Evolutionary conservation across 2,888 invertebrate species (phyloP).

Genomic region (Drosophila paucipuncta): DNA sequence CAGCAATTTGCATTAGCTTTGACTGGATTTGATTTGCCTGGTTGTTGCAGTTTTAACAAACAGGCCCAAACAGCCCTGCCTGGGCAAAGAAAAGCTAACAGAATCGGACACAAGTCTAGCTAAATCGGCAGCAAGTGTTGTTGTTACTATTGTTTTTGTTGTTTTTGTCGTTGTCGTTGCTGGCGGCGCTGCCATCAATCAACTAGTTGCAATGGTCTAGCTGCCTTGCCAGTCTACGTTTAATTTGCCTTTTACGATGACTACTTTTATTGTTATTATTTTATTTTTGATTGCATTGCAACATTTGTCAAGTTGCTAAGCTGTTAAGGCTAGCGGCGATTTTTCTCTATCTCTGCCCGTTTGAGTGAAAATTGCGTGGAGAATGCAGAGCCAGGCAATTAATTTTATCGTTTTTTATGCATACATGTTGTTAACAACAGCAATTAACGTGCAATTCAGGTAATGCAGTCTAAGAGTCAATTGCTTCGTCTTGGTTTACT

Average conservation of each 20-base stretch:
- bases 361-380: constrained; percentile 68
- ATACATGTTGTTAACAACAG: constrained; percentile 40
- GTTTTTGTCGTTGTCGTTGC: constrained; percentile 28
- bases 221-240: constrained; percentile 24
- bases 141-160: constrained; percentile 14
- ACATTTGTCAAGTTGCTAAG: constrained; percentile 64
- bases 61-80: constrained; percentile 28
- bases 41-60: constrained; percentile 38
- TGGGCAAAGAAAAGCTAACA: not conserved
- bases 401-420: constrained; percentile 70
- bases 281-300: constrained; percentile 27
- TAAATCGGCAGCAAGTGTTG: constrained; percentile 51
- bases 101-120: constrained; percentile 17
- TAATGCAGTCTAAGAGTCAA: constrained; percentile 73
- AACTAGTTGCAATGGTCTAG: constrained; percentile 47
- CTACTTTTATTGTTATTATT: constrained; percentile 49
- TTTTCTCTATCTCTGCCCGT: constrained; percentile 3
- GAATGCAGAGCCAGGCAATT: constrained; percentile 71
- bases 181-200: constrained; percentile 71
- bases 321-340: constrained; percentile 49
- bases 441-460: constrained; percentile 42
- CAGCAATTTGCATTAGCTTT: constrained; percentile 26
- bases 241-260: constrained; percentile 65
- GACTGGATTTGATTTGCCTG: constrained; percentile 9
- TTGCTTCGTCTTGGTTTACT: constrained; percentile 73